These are phyloP conservation scores for Asobara japonica DNA, from an alignment of 1,140 invertebrate species.

Conservation along the genomic window DNA sequence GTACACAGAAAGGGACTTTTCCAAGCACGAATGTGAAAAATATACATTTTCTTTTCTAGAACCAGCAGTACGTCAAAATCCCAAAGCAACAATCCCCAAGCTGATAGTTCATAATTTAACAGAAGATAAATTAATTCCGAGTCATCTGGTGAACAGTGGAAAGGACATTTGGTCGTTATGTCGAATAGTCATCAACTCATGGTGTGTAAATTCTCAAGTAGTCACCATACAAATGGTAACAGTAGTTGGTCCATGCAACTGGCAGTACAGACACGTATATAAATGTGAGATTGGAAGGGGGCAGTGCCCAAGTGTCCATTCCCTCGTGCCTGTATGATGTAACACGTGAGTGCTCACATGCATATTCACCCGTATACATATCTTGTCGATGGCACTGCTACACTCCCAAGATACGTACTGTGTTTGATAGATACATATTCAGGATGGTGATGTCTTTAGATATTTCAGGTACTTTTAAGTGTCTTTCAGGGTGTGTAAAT, in stretches of 20 bases:
- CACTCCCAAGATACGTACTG: background rate
- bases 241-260: background rate
- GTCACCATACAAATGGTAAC: background rate
- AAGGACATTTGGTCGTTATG: background rate
- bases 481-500: no score
- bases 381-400: background rate
- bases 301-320: conserved; percentile 11
- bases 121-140: no score
- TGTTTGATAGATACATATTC: background rate
- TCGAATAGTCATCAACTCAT: conserved; percentile 13
- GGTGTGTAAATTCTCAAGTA: conserved; percentile 8
- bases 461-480: no score
- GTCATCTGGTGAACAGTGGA: background rate
- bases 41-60: no score
- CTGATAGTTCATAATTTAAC: no score
- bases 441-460: no score
- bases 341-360: background rate
- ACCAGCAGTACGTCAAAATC: no score
- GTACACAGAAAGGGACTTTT: no score
- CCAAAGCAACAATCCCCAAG: no score
- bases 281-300: background rate
- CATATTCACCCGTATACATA: background rate
- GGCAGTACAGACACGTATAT: background rate
- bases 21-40: no score
- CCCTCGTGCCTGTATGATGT: background rate